Conservation (phyloP, 2,113 vertebrate species). For the Mola mola region DNA sequence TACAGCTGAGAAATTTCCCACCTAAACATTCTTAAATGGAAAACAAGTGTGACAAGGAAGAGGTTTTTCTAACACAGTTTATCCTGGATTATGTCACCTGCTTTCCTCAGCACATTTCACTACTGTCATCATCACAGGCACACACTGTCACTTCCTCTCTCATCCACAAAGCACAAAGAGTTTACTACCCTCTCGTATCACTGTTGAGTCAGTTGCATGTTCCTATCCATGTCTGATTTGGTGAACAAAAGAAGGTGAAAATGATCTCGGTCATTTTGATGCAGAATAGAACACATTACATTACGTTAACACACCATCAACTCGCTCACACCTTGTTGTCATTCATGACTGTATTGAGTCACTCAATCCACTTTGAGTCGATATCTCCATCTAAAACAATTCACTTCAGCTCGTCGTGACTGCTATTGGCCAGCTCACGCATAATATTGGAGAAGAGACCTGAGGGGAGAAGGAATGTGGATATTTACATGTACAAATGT, state of each 20-base stretch:
- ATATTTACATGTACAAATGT: background rate
- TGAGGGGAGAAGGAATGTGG: constrained; percentile 10
- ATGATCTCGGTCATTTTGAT: constrained; percentile 4
- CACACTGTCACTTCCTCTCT: background rate
- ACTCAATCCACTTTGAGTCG: constrained; percentile 99
- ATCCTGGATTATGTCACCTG: constrained; percentile 15
- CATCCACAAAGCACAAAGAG: background rate
- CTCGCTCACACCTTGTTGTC: constrained; percentile 91
- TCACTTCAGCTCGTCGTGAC: constrained; percentile 94
- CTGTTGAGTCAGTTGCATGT: constrained; percentile 15
- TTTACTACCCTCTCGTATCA: background rate
- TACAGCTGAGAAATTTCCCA: too few species aligned
- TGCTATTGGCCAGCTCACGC: constrained; percentile 91
- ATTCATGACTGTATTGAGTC: constrained; percentile 99
- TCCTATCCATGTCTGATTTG: constrained; percentile 7
- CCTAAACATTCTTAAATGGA: too few species aligned
- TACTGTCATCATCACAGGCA: constrained; percentile 1
- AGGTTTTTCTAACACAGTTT: background rate
- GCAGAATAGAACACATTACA: constrained; percentile 2
- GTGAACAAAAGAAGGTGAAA: constrained; percentile 1
- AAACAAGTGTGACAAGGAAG: too few species aligned
- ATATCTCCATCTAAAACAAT: constrained; percentile 97
- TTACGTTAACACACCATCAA: background rate
- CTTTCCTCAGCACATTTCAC: background rate
- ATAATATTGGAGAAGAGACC: constrained; percentile 95